These are phyloP conservation scores for Druceiella hillmani DNA, from an alignment of 2,888 invertebrate species.

Conservation along the genomic window DNA sequence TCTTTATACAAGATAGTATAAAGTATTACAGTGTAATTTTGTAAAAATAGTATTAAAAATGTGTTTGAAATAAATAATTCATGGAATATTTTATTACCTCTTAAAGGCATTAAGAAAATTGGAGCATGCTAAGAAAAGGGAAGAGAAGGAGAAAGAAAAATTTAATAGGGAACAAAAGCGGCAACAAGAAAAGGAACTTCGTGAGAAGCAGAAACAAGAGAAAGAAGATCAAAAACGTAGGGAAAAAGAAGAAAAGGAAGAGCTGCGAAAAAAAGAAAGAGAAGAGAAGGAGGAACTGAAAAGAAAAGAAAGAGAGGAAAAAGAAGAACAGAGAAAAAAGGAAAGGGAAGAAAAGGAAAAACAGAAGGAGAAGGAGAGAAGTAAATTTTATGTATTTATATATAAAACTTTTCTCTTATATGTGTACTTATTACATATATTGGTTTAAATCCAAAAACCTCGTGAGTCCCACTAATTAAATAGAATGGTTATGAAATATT, in stretches of 20 bases:
- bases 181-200: constrained; percentile 46
- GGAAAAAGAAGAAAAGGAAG: constrained; percentile 44
- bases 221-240: constrained; percentile 39
- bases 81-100: constrained; percentile 8
- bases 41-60: too few relatives aligned
- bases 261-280: constrained; percentile 39
- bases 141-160: constrained; percentile 49
- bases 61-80: too few relatives aligned
- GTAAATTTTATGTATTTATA: constrained; percentile 28
- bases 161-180: constrained; percentile 41
- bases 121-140: constrained; percentile 52
- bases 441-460: too few relatives aligned
- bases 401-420: neutral
- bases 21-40: too few relatives aligned
- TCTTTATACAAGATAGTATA: too few relatives aligned
- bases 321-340: constrained; percentile 34
- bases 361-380: constrained; percentile 52
- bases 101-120: constrained; percentile 50
- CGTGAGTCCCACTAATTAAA: too few relatives aligned
- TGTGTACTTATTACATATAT: neutral
- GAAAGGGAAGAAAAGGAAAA: constrained; percentile 48
- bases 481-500: too few relatives aligned
- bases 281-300: constrained; percentile 52
- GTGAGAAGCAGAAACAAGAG: constrained; percentile 40
- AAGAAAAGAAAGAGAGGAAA: constrained; percentile 38